phyloP scores from a whole-genome alignment of 2,113 vertebrate species.

The Caloenas nicobarica region DNA sequence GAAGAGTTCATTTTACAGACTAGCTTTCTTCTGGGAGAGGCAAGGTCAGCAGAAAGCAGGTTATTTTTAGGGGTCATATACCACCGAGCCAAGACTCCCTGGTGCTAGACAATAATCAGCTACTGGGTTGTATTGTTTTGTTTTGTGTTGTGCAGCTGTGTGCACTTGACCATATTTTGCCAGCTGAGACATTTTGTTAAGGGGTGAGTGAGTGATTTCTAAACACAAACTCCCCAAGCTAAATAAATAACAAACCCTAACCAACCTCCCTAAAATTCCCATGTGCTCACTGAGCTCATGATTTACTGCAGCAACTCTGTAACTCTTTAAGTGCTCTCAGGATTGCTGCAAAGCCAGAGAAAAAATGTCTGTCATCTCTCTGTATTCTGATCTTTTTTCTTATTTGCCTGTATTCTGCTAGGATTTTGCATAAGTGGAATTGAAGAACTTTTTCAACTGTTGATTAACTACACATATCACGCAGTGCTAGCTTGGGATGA shows the following conservation, averaged over 20 bases:
- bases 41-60: constrained; percentile 3
- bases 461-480: background rate
- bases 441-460: background rate
- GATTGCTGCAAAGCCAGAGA: background rate
- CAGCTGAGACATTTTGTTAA: constrained; percentile 66
- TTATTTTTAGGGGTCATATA: constrained; percentile 59
- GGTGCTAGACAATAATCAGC: constrained; percentile 52
- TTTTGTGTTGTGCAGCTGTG: constrained; percentile 71
- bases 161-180: constrained; percentile 73
- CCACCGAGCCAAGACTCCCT: background rate
- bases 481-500: background rate
- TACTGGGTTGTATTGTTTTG: constrained; percentile 53
- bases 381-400: background rate
- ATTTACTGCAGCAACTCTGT: constrained; percentile 35
- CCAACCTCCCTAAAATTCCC: constrained; percentile 63
- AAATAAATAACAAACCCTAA: constrained; percentile 70
- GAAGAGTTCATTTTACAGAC: background rate
- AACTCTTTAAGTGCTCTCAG: constrained; percentile 42
- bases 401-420: background rate
- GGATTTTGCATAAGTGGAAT: background rate
- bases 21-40: constrained; percentile 49
- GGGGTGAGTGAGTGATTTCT: constrained; percentile 66
- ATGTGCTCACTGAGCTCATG: constrained; percentile 15
- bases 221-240: constrained; percentile 64
- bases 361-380: background rate